These are phyloP conservation scores for Notolabrus celidotus DNA, from an alignment of 2,797 vertebrate species.

Conservation along the genomic window DNA sequence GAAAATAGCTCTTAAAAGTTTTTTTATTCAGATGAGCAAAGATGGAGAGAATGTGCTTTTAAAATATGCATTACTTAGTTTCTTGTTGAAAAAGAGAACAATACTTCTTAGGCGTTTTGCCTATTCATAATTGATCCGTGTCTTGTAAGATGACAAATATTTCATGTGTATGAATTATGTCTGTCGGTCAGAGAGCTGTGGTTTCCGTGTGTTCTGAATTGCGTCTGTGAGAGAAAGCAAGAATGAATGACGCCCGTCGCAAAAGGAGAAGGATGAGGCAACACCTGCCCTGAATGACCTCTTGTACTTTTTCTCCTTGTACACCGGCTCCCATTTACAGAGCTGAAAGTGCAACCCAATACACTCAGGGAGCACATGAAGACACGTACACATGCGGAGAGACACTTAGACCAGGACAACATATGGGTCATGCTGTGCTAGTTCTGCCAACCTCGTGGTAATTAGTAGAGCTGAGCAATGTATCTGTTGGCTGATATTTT, in stretches of 20 bases:
- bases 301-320: conserved; percentile 21
- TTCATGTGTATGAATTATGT: conserved; percentile 1
- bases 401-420: conserved; percentile 10
- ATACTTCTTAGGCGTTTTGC: not conserved
- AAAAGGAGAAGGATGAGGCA: conserved; percentile 28
- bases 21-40: not conserved
- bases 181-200: not conserved
- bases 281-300: conserved; percentile 35
- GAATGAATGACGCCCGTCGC: conserved; percentile 7
- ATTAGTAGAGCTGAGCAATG: conserved; percentile 6
- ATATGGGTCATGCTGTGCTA: conserved; percentile 39
- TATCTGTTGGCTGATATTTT: not conserved
- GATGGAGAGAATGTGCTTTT: conserved; percentile 2
- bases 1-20: too few relatives aligned
- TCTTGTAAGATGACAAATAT: conserved; percentile 21
- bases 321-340: conserved; percentile 23
- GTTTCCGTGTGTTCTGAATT: conserved; percentile 18
- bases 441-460: conserved; percentile 41
- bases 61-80: not conserved
- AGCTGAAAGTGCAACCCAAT: conserved; percentile 3
- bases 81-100: not conserved
- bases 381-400: conserved; percentile 24
- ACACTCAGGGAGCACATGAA: conserved; percentile 6
- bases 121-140: conserved; percentile 16
- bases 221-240: conserved; percentile 21